Conservation (phyloP, 2,888 invertebrate genomes). For the Drosophila algonquin region DNA sequence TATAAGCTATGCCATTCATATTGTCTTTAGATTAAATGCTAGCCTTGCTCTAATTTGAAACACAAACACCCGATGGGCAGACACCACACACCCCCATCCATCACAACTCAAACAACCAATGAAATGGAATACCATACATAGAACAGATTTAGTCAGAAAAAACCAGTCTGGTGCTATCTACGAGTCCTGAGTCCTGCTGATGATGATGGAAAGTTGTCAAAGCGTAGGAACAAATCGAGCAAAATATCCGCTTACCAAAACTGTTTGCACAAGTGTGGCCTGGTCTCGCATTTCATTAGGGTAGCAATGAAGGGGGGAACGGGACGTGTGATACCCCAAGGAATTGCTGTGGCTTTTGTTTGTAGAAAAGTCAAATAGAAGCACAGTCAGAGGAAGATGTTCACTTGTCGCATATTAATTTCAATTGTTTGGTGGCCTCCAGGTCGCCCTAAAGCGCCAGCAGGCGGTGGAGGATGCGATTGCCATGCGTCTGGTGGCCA, state of each 20-base stretch:
- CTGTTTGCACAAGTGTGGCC: constrained; percentile 78
- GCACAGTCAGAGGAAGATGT: constrained; percentile 43
- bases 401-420: constrained; percentile 80
- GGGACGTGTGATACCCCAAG: constrained; percentile 49
- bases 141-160: constrained; percentile 13
- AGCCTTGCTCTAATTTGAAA: constrained; percentile 61
- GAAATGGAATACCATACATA: constrained; percentile 67
- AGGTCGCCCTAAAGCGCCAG: constrained; percentile 97
- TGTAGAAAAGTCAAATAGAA: constrained; percentile 63
- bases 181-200: constrained; percentile 41
- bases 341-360: constrained; percentile 52
- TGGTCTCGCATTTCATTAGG: constrained; percentile 59
- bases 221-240: constrained; percentile 72
- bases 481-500: constrained; percentile 95
- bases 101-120: constrained; percentile 42
- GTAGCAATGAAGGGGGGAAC: neutral
- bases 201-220: constrained; percentile 79
- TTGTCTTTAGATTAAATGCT: constrained; percentile 59
- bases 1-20: constrained; percentile 27
- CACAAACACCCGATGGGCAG: constrained; percentile 55
- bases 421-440: constrained; percentile 64
- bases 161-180: constrained; percentile 12
- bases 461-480: constrained; percentile 99
- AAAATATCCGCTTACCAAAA: constrained; percentile 77
- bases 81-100: constrained; percentile 3